Evolutionary conservation across 2,797 vertebrate species (phyloP).

Genomic region (Anableps anableps): DNA sequence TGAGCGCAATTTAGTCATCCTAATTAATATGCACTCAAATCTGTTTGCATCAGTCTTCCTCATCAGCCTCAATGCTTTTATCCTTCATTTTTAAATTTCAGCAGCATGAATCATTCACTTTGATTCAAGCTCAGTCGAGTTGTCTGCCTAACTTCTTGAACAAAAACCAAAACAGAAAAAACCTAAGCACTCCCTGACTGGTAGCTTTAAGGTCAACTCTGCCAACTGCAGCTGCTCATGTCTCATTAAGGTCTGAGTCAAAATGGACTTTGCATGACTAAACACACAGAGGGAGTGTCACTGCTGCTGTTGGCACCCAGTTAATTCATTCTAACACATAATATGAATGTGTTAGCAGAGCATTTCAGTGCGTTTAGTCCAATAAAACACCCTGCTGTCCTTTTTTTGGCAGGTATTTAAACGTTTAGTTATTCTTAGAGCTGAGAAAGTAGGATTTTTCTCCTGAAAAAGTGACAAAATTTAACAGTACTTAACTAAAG

Average conservation of each 20-base stretch:
- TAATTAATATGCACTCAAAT: constrained; percentile 80
- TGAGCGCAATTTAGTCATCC: constrained; percentile 66
- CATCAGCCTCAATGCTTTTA: constrained; percentile 33
- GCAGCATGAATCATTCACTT: constrained; percentile 28
- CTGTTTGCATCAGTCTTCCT: constrained; percentile 66
- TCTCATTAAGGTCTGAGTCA: constrained; percentile 16
- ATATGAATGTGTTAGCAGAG: constrained; percentile 58
- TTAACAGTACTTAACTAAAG: not conserved
- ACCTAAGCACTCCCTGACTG: not conserved
- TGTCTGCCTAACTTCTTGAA: constrained; percentile 1
- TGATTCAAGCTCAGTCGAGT: constrained; percentile 20
- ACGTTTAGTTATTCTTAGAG: constrained; percentile 54
- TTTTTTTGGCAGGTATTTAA: constrained; percentile 55
- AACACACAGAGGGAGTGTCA: constrained; percentile 39
- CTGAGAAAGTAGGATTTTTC: constrained; percentile 9
- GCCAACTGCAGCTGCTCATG: constrained; percentile 18
- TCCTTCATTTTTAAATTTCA: constrained; percentile 40
- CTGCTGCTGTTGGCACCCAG: constrained; percentile 56
- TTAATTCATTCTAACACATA: constrained; percentile 65
- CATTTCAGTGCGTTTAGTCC: constrained; percentile 51
- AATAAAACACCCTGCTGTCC: constrained; percentile 54
- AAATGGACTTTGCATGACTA: constrained; percentile 33
- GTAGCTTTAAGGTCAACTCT: constrained; percentile 19
- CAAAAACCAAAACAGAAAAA: not conserved
- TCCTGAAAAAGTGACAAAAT: constrained; percentile 20